Evolutionary conservation across 53 echinoderm and acorn worm genomes (phyloP).

Genomic region (Holothuria scabra): DNA sequence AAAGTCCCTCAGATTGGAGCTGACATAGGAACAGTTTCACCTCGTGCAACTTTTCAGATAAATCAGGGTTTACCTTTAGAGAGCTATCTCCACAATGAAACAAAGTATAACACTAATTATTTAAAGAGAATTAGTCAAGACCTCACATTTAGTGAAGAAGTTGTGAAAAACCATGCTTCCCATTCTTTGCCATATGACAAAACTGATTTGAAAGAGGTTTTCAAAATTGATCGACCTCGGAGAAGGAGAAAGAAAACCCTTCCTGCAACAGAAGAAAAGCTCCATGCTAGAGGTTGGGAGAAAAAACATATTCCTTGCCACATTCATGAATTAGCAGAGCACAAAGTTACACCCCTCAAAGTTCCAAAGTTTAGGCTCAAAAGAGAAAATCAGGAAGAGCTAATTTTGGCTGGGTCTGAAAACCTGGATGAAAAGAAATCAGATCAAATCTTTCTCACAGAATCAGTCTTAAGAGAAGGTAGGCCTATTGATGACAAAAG

Average conservation of each 20-base stretch:
- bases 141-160: constrained; percentile 91
- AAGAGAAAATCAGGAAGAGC: constrained; percentile 57
- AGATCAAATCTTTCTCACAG: constrained; percentile 52
- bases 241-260: constrained; percentile 47
- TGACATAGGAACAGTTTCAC: constrained; percentile 46
- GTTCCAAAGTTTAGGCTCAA: constrained; percentile 31
- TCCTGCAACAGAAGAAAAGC: constrained; percentile 62
- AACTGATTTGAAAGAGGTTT: constrained; percentile 60
- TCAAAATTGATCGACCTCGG: constrained; percentile 54
- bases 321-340: constrained; percentile 81
- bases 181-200: constrained; percentile 91
- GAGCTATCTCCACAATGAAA: constrained; percentile 29
- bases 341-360: constrained; percentile 77
- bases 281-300: constrained; percentile 76
- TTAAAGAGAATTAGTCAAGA: constrained; percentile 92
- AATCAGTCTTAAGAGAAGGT: constrained; percentile 26
- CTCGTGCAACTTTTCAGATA: constrained; percentile 17
- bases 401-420: constrained; percentile 32
- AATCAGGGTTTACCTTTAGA: neutral
- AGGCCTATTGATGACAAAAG: constrained; percentile 31
- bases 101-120: constrained; percentile 72
- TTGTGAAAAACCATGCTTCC: constrained; percentile 77
- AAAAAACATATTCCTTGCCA: constrained; percentile 95
- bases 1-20: constrained; percentile 97
- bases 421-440: neutral